phyloP scores from a whole-genome alignment of 2,888 invertebrate genomes.

The Bombylius discolor region DNA sequence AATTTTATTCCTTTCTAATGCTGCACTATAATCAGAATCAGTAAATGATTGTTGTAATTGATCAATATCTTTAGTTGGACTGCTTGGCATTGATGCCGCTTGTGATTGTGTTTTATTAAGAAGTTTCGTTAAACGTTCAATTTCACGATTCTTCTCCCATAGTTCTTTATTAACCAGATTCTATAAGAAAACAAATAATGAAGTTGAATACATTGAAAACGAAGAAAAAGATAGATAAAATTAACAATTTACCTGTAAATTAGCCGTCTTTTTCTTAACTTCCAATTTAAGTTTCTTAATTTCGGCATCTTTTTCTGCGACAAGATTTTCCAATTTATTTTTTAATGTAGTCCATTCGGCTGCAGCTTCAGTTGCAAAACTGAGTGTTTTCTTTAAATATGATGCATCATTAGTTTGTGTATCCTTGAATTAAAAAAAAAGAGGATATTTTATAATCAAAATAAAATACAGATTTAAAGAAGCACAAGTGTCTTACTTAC shows the following conservation, averaged over 20 bases:
- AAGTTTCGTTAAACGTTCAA: slow-evolving; percentile 39
- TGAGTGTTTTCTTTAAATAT: slow-evolving; percentile 21
- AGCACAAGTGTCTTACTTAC: not conserved
- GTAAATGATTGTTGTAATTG: slow-evolving; percentile 29
- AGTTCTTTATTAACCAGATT: slow-evolving; percentile 44
- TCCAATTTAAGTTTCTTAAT: slow-evolving; percentile 41
- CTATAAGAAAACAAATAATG: slow-evolving; percentile 22
- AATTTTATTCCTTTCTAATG: slow-evolving; percentile 29
- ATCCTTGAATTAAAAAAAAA: slow-evolving; percentile 1
- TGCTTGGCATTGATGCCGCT: slow-evolving; percentile 9
- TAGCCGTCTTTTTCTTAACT: slow-evolving; percentile 31
- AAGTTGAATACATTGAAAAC: not conserved
- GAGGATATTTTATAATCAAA: not conserved
- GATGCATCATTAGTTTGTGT: slow-evolving; percentile 13
- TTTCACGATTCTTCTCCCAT: slow-evolving; percentile 45
- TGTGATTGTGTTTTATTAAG: slow-evolving; percentile 16
- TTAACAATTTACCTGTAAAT: slow-evolving; percentile 23
- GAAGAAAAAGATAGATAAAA: not conserved
- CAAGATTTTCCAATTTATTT: slow-evolving; percentile 35
- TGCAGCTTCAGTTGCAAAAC: slow-evolving; percentile 22
- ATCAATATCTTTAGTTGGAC: slow-evolving; percentile 13
- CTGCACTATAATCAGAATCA: slow-evolving; percentile 26
- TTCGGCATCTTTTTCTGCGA: slow-evolving; percentile 40
- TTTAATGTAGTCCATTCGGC: slow-evolving; percentile 10
- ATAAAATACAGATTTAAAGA: not conserved